Base-by-base conservation (phyloP, 2,888 invertebrate genomes). In the Lasiommata megera region DNA sequence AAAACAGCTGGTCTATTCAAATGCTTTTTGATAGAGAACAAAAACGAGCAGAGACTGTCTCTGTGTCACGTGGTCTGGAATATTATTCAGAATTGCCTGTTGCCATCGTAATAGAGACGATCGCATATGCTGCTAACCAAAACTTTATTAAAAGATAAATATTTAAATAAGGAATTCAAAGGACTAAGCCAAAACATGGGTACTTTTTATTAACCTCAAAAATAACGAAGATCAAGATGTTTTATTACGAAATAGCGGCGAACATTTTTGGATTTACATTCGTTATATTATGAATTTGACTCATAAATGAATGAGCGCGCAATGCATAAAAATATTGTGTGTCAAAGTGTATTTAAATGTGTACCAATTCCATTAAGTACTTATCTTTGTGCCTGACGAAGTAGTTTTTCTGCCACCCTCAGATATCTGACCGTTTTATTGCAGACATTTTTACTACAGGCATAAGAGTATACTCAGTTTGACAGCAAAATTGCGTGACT, bases 1-100 rank as follows among this genome's bases (percentile, higher is more conserved):
- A 80, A 41, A 84, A 85, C 88, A 89, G 87, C 88, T 88, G 89
- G 82, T 80, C 84, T 82, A 84, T 88, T 86, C 73, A 88, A 76
- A 67, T 44, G 64, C 62, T 71, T 75, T 72, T 75, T 67, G 62
- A 61, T 58, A 54, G 48, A 64, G 56, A 61, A 56, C 60, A 66
- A 58, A 52, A 46, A 46, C 16, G 11, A 46, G 31, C 31, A 16
- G 58, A 67, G 72, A 23, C 65, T 68, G 70, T 69, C 62, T 70
- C 70, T 71, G 58, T 31, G 77, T 78, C 85, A 87, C 86, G 88
- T 87, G 84, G 81, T 72, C 69, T 68, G 67, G 69, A 61, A 61
- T 61, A 62, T 63, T 60, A 63, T 56, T 56, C 14, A 31, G 40
- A 46, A 38, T 38, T 44, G 16, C 37, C 55, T 61, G 58, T 58